Conservation (phyloP, 2,888 invertebrate species). For the Melinaea menophilus region DNA sequence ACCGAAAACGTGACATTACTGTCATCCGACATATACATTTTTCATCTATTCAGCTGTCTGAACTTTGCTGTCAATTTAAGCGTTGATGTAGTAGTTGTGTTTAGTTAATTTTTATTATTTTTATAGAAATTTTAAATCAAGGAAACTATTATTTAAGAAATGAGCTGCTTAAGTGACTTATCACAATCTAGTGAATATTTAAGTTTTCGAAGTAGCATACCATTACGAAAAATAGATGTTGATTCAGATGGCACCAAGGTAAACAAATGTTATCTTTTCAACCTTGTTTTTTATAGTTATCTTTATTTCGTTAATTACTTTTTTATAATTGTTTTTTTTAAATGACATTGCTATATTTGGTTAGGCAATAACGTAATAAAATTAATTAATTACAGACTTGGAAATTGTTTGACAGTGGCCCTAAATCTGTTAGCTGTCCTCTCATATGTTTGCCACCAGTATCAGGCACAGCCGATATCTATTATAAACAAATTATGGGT, state of each 20-base stretch:
- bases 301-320: background rate
- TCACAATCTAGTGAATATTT: constrained; percentile 87
- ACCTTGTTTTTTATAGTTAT: no score
- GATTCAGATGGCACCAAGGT: constrained; percentile 89
- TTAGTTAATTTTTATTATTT: constrained; percentile 1
- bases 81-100: background rate
- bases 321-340: background rate
- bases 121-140: background rate
- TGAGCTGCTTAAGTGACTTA: constrained; percentile 84
- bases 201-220: constrained; percentile 87
- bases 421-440: constrained; percentile 86
- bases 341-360: background rate
- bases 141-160: constrained; percentile 40
- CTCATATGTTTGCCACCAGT: constrained; percentile 92
- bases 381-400: constrained; percentile 78
- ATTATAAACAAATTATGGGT: constrained; percentile 89
- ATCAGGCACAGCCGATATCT: constrained; percentile 92
- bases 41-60: no score
- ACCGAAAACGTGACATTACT: no score
- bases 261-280: constrained; percentile 40
- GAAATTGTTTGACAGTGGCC: constrained; percentile 93
- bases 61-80: no score
- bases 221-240: constrained; percentile 85
- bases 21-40: no score
- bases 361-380: background rate